These are phyloP conservation scores for Zosterops japonicus DNA, from an alignment of 2,113 vertebrate genomes.

Conservation along the genomic window DNA sequence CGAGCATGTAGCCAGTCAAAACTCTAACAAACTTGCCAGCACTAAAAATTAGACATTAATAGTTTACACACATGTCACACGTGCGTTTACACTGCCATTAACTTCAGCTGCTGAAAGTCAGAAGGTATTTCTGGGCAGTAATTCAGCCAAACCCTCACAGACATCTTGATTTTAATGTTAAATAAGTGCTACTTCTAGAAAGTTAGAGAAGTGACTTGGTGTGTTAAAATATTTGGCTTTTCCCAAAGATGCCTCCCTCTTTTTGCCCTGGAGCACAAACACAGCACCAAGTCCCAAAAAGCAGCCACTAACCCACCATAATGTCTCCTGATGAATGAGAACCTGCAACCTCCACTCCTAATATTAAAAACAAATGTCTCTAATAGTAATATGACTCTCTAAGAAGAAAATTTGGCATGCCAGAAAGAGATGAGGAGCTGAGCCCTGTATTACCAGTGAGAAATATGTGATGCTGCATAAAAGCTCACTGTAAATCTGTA, in stretches of 20 bases:
- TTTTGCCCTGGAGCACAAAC: not conserved
- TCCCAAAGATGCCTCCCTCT: not conserved
- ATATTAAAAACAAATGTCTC: slow-evolving; percentile 14
- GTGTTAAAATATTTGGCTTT: not conserved
- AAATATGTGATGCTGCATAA: not conserved
- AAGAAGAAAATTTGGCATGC: not conserved
- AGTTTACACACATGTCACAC: not conserved
- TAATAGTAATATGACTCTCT: not conserved
- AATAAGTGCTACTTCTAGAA: not conserved
- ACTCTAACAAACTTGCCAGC: not conserved
- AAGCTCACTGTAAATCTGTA: not conserved
- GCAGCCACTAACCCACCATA: not conserved
- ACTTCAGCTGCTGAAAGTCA: not conserved
- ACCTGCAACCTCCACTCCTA: not conserved
- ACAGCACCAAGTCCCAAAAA: not conserved
- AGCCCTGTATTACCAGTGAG: not conserved
- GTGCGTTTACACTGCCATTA: not conserved
- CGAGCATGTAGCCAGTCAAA: not conserved
- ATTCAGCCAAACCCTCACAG: not conserved
- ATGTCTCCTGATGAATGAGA: not conserved
- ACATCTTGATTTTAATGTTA: not conserved
- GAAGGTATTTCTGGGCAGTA: not conserved
- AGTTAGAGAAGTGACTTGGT: not conserved
- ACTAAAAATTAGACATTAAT: not conserved
- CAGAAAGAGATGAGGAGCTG: not conserved